Evolutionary conservation across 2,888 invertebrate genomes (phyloP).

Genomic region (Pocota personata): DNA sequence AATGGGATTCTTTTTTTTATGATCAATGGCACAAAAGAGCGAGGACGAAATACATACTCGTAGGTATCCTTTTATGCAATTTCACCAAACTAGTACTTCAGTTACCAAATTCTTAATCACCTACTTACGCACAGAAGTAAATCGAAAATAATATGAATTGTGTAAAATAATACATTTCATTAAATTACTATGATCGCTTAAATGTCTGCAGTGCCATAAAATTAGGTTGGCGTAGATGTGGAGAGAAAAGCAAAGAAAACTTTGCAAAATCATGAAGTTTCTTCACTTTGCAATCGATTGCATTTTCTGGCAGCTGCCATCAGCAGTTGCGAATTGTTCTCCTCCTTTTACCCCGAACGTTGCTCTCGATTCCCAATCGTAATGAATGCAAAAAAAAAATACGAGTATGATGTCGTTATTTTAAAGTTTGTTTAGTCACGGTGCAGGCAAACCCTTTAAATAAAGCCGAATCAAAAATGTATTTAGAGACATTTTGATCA

Average conservation of each 20-base stretch:
- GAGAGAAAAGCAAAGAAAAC: constrained; percentile 11
- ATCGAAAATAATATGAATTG: neutral
- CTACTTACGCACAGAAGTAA: neutral
- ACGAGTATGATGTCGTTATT: neutral
- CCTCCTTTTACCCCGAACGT: neutral
- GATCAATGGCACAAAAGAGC: neutral
- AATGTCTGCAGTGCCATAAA: neutral
- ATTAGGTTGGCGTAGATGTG: neutral
- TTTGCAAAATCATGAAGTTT: constrained; percentile 38
- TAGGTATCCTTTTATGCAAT: too few species aligned
- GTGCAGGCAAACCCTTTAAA: neutral
- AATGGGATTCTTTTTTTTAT: neutral
- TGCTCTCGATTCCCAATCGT: constrained; percentile 4
- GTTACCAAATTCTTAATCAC: neutral
- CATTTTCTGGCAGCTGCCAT: constrained; percentile 43
- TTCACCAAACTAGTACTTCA: neutral
- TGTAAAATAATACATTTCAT: neutral
- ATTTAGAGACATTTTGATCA: neutral
- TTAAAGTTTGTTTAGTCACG: neutral
- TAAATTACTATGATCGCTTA: neutral
- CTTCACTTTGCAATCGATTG: constrained; percentile 49
- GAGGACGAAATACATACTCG: neutral
- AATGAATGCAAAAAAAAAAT: neutral
- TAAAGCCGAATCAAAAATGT: neutral
- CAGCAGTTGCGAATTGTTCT: constrained; percentile 11